Evolutionary conservation across 2,888 invertebrate species (phyloP).

Genomic region (Yponomeuta evonymella): DNA sequence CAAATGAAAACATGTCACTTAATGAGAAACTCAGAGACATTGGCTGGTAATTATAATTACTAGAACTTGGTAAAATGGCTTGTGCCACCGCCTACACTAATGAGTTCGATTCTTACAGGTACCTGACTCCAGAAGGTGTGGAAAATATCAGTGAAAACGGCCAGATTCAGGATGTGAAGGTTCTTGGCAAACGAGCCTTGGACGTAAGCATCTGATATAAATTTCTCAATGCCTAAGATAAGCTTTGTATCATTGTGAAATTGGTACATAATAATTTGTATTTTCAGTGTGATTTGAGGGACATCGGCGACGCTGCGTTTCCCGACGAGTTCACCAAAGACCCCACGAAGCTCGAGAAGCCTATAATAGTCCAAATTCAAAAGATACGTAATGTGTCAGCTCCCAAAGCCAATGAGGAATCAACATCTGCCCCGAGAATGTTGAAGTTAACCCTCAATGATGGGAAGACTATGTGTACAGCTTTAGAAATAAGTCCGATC

Average conservation of each 20-base stretch:
- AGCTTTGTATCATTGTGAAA: background rate
- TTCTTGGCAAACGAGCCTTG: conserved; percentile 79
- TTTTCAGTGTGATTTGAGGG: conserved; percentile 84
- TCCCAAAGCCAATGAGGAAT: conserved; percentile 93
- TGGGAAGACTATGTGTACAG: conserved; percentile 86
- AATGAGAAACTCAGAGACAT: conserved; percentile 78
- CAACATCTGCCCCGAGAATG: conserved; percentile 87
- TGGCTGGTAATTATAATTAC: conserved; percentile 77
- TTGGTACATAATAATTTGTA: conserved; percentile 7
- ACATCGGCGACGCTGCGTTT: conserved; percentile 85
- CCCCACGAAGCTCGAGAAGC: conserved; percentile 64
- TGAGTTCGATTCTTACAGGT: conserved; percentile 74
- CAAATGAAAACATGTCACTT: conserved; percentile 74
- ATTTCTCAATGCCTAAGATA: background rate
- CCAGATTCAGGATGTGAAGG: conserved; percentile 77
- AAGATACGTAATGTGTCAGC: conserved; percentile 92
- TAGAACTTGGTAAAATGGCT: conserved; percentile 17
- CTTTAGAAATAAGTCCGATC: conserved; percentile 85
- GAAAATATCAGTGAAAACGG: conserved; percentile 80
- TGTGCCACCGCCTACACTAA: background rate
- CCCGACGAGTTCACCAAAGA: conserved; percentile 81
- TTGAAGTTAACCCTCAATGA: conserved; percentile 90
- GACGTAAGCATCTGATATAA: conserved; percentile 76
- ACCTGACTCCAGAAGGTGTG: conserved; percentile 82
- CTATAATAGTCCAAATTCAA: conserved; percentile 90